These are phyloP conservation scores for Microcebus lehilahytsara DNA, from an alignment of 2,113 vertebrate genomes.

Conservation along the genomic window DNA sequence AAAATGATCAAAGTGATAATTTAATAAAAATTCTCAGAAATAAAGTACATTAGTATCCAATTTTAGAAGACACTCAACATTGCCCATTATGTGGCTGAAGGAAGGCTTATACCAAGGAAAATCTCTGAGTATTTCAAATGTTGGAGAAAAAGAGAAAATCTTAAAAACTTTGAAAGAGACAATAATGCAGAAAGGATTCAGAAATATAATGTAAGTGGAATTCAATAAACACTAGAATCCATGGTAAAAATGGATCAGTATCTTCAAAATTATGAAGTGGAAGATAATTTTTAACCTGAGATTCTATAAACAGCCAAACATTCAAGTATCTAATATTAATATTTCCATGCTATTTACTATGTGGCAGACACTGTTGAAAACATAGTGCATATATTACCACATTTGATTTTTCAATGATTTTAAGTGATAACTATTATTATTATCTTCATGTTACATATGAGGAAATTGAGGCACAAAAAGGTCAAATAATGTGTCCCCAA, in stretches of 20 bases:
- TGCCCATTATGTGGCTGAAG: background rate
- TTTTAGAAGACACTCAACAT: background rate
- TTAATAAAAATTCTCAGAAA: background rate
- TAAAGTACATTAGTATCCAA: background rate
- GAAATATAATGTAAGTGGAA: background rate
- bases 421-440: background rate
- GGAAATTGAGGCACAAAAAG: background rate
- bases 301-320: background rate
- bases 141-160: background rate
- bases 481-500: background rate
- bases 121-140: background rate
- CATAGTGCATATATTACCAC: background rate
- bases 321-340: background rate
- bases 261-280: background rate
- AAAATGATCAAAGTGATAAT: background rate
- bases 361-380: background rate
- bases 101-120: background rate
- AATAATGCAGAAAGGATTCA: background rate
- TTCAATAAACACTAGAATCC: background rate
- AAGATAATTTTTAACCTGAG: background rate
- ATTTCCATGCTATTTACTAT: background rate
- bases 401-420: background rate
- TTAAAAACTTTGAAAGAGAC: background rate
- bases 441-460: background rate
- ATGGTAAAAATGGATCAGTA: background rate